Base-by-base conservation (phyloP, 2,888 invertebrate species). In the Sarcophaga rosellei region DNA sequence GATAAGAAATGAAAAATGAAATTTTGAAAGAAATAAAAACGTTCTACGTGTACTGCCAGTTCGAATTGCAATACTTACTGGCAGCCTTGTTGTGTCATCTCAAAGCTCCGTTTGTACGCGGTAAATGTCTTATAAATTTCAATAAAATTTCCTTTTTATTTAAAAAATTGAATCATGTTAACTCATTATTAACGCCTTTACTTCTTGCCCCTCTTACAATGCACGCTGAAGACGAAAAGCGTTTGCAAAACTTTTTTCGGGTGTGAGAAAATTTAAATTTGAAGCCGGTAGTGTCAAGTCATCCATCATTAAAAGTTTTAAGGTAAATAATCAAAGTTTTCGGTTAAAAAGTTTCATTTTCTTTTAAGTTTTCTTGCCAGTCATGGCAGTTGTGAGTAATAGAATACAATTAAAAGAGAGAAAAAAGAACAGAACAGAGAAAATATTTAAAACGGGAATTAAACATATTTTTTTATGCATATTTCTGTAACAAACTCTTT, bases 271-370 rank as follows among this genome's bases (percentile, higher is more conserved):
- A 17, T 53, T 53, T 53, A 53, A 65, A 15, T 17, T 53, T 65
- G 23, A 57, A 35, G 66, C 25, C 6, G 15, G 21, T 25, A 57
- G 25, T 65, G 59, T 72, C 59, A 72, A 72, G 59, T 72, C 72
- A 59, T 59, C 23, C 35, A 12, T 20, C 57, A 53, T 70, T 23
- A 57, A 25, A n/a, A 17, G 12, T 15, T 59, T 72, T 35, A 35
- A 72, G n/a, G 35, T 72, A 72, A 72, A 72, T 72, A 72, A 69
- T 53, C 53, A 59, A 72, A 59, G 35, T 59, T 72, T 20, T 35
- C 11, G 25, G n/a, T 72, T 59, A 17, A 53, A 53, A 53, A 15
- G 12, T 53, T 53, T 17, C 4, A 53, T 15, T 53, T 53, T 15
- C 15, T 4, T 12, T 2, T 15, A 1, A 4, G 17, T 17, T 53